Conservation (phyloP, 2,888 invertebrate species). For the Sphecodes monilicornis region DNA sequence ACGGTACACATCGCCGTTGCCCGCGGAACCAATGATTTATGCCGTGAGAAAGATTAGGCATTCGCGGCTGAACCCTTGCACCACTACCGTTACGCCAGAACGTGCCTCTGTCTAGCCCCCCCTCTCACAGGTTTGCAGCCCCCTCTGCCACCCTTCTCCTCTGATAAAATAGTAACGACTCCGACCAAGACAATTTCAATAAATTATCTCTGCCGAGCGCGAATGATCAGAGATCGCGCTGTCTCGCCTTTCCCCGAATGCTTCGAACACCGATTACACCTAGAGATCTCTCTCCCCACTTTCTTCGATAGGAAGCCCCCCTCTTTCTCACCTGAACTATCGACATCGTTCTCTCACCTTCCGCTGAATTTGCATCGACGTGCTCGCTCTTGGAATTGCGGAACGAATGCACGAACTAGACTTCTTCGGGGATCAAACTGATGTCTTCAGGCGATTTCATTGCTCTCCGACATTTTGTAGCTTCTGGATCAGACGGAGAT, state of each 20-base stretch:
- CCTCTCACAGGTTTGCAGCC: background rate
- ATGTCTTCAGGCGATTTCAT: slow-evolving; percentile 16
- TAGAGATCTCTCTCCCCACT: slow-evolving; percentile 13
- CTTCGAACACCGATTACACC: slow-evolving; percentile 50
- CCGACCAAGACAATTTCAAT: slow-evolving; percentile 55
- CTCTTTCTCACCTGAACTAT: background rate
- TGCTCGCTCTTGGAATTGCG: background rate
- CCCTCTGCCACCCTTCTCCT: background rate
- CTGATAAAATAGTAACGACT: slow-evolving; percentile 48
- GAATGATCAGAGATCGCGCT: slow-evolving; percentile 55
- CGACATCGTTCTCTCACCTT: slow-evolving; percentile 32
- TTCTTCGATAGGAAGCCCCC: background rate
- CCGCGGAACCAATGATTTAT: slow-evolving; percentile 62
- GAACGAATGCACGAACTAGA: slow-evolving; percentile 35
- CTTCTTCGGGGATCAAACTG: slow-evolving; percentile 27
- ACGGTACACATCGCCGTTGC: slow-evolving; percentile 26
- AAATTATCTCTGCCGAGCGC: slow-evolving; percentile 45
- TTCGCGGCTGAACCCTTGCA: slow-evolving; percentile 50
- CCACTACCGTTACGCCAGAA: slow-evolving; percentile 49
- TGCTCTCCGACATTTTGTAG: slow-evolving; percentile 29
- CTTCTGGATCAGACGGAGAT: background rate
- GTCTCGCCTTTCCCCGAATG: slow-evolving; percentile 37
- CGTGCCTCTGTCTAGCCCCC: slow-evolving; percentile 11
- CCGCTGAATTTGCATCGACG: slow-evolving; percentile 34
- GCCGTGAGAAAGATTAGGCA: slow-evolving; percentile 66